phyloP scores from a whole-genome alignment of 2,888 invertebrate genomes.

The Erannis defoliaria region DNA sequence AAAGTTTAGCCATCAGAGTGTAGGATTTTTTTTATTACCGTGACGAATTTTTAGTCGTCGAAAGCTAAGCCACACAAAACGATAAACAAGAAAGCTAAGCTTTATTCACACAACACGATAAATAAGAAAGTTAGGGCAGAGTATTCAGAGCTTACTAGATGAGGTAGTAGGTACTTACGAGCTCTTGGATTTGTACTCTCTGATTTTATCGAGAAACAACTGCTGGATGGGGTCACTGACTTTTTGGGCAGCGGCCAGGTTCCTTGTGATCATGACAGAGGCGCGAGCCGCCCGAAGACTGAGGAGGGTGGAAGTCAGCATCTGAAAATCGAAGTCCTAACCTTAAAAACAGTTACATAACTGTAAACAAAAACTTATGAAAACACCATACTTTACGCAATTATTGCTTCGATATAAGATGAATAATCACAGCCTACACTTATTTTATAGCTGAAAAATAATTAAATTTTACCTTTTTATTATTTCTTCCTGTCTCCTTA shows the following conservation, averaged over 20 bases:
- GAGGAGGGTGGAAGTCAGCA: constrained; percentile 85
- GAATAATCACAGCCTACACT: too few species aligned
- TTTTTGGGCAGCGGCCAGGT: constrained; percentile 91
- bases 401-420: neutral
- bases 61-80: too few species aligned
- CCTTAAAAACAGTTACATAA: constrained; percentile 74
- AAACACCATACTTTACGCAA: neutral
- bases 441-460: constrained; percentile 25
- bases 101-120: too few species aligned
- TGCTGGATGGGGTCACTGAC: constrained; percentile 97
- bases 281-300: constrained; percentile 81
- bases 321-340: constrained; percentile 79
- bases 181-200: constrained; percentile 95
- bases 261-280: constrained; percentile 87
- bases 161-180: constrained; percentile 89
- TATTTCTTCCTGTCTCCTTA: constrained; percentile 49
- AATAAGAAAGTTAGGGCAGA: neutral
- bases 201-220: constrained; percentile 96
- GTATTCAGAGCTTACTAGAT: neutral
- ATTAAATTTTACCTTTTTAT: constrained; percentile 55
- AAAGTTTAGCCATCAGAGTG: too few species aligned
- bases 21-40: too few species aligned
- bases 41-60: too few species aligned
- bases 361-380: constrained; percentile 44
- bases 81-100: too few species aligned